phyloP scores from a whole-genome alignment of 2,797 vertebrate genomes.

The Thamnophis elegans region DNA sequence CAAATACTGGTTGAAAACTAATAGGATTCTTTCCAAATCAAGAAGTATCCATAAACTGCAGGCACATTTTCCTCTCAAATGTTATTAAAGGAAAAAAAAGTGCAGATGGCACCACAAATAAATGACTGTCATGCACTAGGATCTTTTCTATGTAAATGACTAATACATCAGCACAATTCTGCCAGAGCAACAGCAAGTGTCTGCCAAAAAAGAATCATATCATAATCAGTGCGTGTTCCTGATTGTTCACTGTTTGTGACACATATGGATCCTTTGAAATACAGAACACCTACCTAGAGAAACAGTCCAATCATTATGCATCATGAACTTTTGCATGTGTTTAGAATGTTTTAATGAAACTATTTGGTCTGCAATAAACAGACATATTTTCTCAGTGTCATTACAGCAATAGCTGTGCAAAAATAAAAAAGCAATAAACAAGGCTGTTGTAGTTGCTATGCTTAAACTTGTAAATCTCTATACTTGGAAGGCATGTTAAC shows the following conservation, averaged over 20 bases:
- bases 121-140: constrained; percentile 74
- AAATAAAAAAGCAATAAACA: constrained; percentile 53
- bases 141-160: constrained; percentile 79
- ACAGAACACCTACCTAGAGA: constrained; percentile 73
- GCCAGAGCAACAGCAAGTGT: constrained; percentile 69
- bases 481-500: constrained; percentile 1
- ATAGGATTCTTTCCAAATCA: constrained; percentile 65
- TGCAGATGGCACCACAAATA: constrained; percentile 77
- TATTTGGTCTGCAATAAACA: constrained; percentile 73
- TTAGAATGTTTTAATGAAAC: constrained; percentile 73
- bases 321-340: constrained; percentile 72
- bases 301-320: constrained; percentile 68
- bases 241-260: constrained; percentile 76
- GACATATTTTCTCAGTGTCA: constrained; percentile 71
- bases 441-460: constrained; percentile 54
- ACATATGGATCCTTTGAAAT: constrained; percentile 72
- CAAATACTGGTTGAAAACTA: constrained; percentile 63
- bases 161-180: constrained; percentile 73
- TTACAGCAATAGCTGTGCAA: constrained; percentile 60
- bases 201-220: constrained; percentile 75
- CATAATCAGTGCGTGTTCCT: constrained; percentile 72
- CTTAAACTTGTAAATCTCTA: constrained; percentile 53
- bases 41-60: constrained; percentile 65
- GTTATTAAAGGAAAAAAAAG: constrained; percentile 65
- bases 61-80: constrained; percentile 65